Conservation (phyloP, 2,113 vertebrate species). For the Columbina picui region DNA sequence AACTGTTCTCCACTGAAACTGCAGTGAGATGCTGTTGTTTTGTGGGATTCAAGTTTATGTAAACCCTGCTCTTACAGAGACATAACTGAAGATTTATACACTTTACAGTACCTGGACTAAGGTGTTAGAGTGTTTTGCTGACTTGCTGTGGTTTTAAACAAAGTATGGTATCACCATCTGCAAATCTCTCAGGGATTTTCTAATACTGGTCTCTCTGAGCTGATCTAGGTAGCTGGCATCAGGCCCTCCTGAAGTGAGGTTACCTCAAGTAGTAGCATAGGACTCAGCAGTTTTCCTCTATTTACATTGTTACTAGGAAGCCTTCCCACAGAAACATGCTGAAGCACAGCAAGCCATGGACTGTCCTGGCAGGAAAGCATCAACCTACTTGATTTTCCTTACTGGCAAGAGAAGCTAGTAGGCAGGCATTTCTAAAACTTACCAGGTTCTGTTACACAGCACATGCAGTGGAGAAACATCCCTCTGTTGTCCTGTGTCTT, state of each 20-base stretch:
- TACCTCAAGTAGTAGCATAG: neutral
- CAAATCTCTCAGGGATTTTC: neutral
- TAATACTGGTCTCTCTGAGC: neutral
- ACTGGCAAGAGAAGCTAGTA: neutral
- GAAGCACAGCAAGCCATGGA: neutral
- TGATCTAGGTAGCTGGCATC: neutral
- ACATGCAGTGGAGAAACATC: neutral
- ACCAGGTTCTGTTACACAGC: neutral
- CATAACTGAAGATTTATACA: neutral
- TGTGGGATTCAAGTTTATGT: neutral
- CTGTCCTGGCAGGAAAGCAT: neutral
- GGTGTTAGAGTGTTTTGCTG: neutral
- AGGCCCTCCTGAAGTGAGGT: neutral
- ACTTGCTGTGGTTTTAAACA: neutral
- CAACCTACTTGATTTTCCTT: neutral
- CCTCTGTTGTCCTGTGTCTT: neutral
- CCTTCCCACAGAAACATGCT: neutral
- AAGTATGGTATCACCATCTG: accelerated
- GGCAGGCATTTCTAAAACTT: neutral
- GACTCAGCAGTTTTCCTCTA: neutral
- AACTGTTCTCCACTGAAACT: neutral
- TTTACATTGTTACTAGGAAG: neutral
- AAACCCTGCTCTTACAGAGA: neutral
- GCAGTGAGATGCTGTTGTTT: accelerated
- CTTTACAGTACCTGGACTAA: neutral